Evolutionary conservation across 2,888 invertebrate species (phyloP).

Genomic region (Chrysolina haemoptera): DNA sequence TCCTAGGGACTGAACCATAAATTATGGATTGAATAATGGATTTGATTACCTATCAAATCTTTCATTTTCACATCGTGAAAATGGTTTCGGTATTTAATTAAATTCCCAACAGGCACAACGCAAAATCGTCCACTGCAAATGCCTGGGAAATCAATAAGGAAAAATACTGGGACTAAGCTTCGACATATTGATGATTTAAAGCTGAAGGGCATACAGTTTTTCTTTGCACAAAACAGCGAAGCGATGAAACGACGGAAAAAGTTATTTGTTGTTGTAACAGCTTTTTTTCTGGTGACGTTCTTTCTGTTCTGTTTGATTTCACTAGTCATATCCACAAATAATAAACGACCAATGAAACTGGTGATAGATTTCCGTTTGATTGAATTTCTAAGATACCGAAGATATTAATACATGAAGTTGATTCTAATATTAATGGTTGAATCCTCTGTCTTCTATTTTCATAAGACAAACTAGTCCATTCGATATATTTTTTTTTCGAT

Average conservation of each 20-base stretch:
- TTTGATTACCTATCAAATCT: conserved; percentile 13
- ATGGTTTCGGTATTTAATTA: conserved; percentile 11
- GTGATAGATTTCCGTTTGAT: too few relatives aligned
- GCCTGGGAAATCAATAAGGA: conserved; percentile 5
- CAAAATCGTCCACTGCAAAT: not conserved
- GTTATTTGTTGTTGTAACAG: conserved; percentile 4
- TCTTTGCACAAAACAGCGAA: not conserved
- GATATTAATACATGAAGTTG: too few relatives aligned
- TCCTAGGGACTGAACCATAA: not conserved
- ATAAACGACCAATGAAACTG: too few relatives aligned
- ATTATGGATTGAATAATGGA: conserved; percentile 19
- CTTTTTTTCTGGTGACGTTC: too few relatives aligned
- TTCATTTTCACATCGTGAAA: conserved; percentile 9
- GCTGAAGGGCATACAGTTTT: conserved; percentile 3
- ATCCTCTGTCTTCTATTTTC: too few relatives aligned
- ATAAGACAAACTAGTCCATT: too few relatives aligned
- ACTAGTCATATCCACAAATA: too few relatives aligned
- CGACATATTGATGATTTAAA: not conserved
- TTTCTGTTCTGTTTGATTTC: too few relatives aligned
- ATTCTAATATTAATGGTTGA: too few relatives aligned
- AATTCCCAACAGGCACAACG: conserved; percentile 3
- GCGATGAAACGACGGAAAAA: conserved; percentile 7
- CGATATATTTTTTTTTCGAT: too few relatives aligned
- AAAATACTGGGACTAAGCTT: conserved; percentile 5
- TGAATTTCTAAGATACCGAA: too few relatives aligned